Percentiles rank a stretch among this genome's conserved stretches.
phyloP scores from a whole-genome alignment of 2,113 vertebrate species.

The Sebastes schlegelii region DNA sequence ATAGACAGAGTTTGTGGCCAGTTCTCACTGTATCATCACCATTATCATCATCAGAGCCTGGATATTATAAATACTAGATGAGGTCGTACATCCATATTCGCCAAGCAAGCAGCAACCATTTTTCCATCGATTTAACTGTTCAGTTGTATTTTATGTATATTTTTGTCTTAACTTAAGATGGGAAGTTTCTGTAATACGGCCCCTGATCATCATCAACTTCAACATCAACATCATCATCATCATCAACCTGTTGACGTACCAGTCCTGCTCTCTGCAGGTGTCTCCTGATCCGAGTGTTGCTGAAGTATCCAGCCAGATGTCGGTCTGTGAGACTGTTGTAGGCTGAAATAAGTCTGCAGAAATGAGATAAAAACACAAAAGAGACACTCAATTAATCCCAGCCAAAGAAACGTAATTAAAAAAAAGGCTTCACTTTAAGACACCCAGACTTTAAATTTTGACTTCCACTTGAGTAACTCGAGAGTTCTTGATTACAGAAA shows the following conservation, averaged over 20 bases:
- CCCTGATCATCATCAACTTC: too few relatives aligned
- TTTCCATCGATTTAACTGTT: not conserved
- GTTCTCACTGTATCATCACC: not conserved
- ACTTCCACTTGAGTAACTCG: not conserved
- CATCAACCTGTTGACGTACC: slow-evolving; percentile 80
- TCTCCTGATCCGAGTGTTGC: slow-evolving; percentile 88
- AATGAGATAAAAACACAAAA: not conserved
- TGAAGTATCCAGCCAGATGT: slow-evolving; percentile 93
- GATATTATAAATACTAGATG: not conserved
- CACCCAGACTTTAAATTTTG: not conserved
- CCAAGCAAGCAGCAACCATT: not conserved
- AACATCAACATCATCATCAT: not conserved
- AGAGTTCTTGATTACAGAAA: slow-evolving; percentile 54
- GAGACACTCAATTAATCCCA: not conserved
- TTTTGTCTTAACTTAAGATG: too few relatives aligned
- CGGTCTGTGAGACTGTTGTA: slow-evolving; percentile 97
- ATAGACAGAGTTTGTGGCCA: not conserved
- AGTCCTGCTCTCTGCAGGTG: slow-evolving; percentile 93
- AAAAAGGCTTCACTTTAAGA: not conserved
- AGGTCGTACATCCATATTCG: not conserved
- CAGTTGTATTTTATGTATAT: not conserved
- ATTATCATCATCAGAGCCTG: not conserved
- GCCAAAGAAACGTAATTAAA: not conserved
- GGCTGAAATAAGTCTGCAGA: slow-evolving; percentile 85
- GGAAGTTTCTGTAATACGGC: too few relatives aligned